Evolutionary conservation across 2,888 invertebrate genomes (phyloP), one percentile per base, ranked within the genome.

Genomic region (Macaria notata): DNA sequence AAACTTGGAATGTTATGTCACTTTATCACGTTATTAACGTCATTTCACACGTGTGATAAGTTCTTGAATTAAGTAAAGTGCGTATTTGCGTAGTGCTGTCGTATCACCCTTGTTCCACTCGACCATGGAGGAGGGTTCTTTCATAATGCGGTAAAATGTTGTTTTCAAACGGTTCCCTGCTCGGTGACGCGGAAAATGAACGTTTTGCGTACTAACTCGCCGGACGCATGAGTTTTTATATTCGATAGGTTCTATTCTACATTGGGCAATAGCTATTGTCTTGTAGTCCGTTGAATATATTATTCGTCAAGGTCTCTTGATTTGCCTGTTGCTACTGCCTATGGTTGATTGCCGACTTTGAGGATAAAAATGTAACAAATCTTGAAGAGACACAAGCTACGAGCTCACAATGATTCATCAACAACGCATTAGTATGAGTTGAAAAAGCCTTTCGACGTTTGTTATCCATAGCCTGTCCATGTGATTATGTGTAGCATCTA

Each of bases 91-190:
- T 69, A 70, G 67, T 63, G 68, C 71, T 73, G 74, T 77, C 76
- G 71, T 77, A 75, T 79, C 78, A 75, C 81, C 78, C 81, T 75
- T 69, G 66, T 50, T 58, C 66, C 73, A 73, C 65, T 81, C 70
- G 75, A 75, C 72, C 84, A 72, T 84, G 71, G 65, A 71, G 70
- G 76, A 81, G 83, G 86, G 84, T 78, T 77, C 73, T 71, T 72
- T 75, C 78, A 79, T 81, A 82, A 82, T 78, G 86, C 73, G 81
- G 85, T 81, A 79, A 83, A 79, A 76, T 83, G 76, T 79, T 79
- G 81, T 79, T 83, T 77, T 79, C 78, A 80, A 86, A 86, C 84
- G 79, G 81, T 75, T 75, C 69, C 62, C 58, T 64, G 71, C 59
- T 70, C 76, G 77, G 70, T 83, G 73, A 81, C 64, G 81, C 79